Evolutionary conservation across 2,888 invertebrate species (phyloP).

Genomic region (Chelonus formosanus): DNA sequence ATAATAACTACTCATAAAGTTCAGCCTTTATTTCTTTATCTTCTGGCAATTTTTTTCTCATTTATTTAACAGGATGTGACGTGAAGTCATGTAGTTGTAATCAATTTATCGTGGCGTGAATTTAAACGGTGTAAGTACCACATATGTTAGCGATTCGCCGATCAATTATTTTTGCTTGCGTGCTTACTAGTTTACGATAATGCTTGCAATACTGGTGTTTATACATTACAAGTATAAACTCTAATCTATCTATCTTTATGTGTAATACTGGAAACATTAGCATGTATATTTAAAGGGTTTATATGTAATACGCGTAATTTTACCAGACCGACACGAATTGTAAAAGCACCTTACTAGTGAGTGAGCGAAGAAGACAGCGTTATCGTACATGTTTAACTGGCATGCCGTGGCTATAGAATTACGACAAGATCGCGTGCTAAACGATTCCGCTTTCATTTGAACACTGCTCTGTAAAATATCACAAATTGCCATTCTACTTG

Average conservation of each 20-base stretch:
- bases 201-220: slow-evolving; percentile 1
- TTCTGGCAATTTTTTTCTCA: no score
- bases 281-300: background rate
- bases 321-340: slow-evolving; percentile 7
- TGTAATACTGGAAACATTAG: slow-evolving; percentile 20
- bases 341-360: slow-evolving; percentile 1
- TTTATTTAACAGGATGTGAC: background rate
- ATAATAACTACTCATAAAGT: no score
- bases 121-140: slow-evolving; percentile 11
- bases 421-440: slow-evolving; percentile 63
- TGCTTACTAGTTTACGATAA: slow-evolving; percentile 16
- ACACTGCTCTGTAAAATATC: slow-evolving; percentile 45
- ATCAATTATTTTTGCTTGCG: slow-evolving; percentile 39
- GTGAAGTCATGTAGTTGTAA: slow-evolving; percentile 35
- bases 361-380: slow-evolving; percentile 6
- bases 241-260: slow-evolving; percentile 18
- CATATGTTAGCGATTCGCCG: slow-evolving; percentile 51
- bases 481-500: slow-evolving; percentile 45
- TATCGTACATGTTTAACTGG: slow-evolving; percentile 38
- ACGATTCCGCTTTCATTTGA: slow-evolving; percentile 53
- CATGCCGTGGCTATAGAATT: slow-evolving; percentile 53
- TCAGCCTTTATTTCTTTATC: no score
- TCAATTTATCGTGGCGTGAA: slow-evolving; percentile 41
- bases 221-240: slow-evolving; percentile 4
- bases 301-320: slow-evolving; percentile 6